Conservation (phyloP, 2,113 vertebrate species). For the Petaurus breviceps region DNA sequence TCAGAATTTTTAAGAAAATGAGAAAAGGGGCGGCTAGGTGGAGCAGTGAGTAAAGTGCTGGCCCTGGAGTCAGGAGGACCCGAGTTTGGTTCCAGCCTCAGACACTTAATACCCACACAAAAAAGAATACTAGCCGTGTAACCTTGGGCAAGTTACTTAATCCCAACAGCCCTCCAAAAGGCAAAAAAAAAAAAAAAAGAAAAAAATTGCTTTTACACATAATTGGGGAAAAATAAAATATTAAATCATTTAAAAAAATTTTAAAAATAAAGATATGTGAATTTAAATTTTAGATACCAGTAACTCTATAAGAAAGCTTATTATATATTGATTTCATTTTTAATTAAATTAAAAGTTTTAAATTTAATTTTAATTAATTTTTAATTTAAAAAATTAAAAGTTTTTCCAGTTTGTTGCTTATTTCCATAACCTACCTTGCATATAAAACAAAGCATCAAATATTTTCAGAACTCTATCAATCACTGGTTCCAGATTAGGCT, state of each 20-base stretch:
- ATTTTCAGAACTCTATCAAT: conserved; percentile 87
- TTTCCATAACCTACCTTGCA: conserved; percentile 86
- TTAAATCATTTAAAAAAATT: neutral
- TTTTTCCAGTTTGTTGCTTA: conserved; percentile 20
- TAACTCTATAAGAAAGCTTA: conserved; percentile 13
- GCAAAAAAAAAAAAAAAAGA: too few relatives aligned
- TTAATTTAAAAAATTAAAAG: too few relatives aligned
- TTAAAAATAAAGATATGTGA: neutral
- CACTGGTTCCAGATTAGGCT: conserved; percentile 76
- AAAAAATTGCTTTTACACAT: neutral
- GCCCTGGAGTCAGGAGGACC: too few relatives aligned
- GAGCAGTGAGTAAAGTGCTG: too few relatives aligned
- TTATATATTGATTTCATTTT: conserved; percentile 12
- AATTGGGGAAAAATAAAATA: neutral
- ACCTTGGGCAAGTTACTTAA: too few relatives aligned
- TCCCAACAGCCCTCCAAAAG: too few relatives aligned
- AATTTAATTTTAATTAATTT: too few relatives aligned
- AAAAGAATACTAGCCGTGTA: too few relatives aligned
- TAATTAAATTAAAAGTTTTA: too few relatives aligned
- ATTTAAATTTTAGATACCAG: conserved; percentile 29
- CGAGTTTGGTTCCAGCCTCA: too few relatives aligned
- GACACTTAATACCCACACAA: too few relatives aligned
- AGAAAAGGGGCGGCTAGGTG: too few relatives aligned
- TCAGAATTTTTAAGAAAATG: neutral
- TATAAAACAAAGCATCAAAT: conserved; percentile 91